These are phyloP conservation scores for Auanema sp. DNA, from an alignment of 2,888 invertebrate genomes.

Conservation along the genomic window DNA sequence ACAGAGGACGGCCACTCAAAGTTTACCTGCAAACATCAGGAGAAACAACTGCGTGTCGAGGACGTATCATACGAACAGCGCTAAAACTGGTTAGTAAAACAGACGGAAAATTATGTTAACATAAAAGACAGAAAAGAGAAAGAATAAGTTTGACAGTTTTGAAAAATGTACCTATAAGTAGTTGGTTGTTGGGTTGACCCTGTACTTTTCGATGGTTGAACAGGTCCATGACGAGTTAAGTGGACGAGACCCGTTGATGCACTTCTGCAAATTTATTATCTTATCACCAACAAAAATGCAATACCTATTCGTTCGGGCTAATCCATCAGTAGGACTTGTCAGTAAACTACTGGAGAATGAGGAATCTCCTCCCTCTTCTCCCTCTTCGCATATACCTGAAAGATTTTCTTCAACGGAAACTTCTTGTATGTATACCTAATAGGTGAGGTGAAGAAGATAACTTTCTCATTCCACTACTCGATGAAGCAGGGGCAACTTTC, in stretches of 20 bases:
- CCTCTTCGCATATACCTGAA: conserved; percentile 52
- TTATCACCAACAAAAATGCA: too few species aligned
- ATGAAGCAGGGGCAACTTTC: conserved; percentile 45
- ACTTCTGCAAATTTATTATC: conserved; percentile 29
- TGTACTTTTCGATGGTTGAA: conserved; percentile 37
- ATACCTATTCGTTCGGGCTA: conserved; percentile 18
- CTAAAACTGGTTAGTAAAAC: conserved; percentile 27
- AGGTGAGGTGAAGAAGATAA: conserved; percentile 62
- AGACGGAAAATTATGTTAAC: neutral
- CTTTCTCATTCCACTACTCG: conserved; percentile 59
- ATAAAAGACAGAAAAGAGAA: neutral
- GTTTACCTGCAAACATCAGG: conserved; percentile 51
- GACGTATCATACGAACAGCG: conserved; percentile 57
- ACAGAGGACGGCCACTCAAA: neutral
- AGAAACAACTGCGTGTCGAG: conserved; percentile 57
- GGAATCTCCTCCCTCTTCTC: conserved; percentile 38
- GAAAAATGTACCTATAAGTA: conserved; percentile 30
- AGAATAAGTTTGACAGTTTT: neutral
- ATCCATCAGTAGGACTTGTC: conserved; percentile 6
- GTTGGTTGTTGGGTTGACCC: conserved; percentile 28
- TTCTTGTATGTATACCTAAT: conserved; percentile 45
- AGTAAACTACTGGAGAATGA: conserved; percentile 9
- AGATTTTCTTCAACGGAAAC: conserved; percentile 10
- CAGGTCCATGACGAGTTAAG: conserved; percentile 28
- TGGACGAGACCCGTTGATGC: conserved; percentile 46